Evolutionary conservation across 2,113 vertebrate genomes (phyloP).

Genomic region (Menidia beryllina): DNA sequence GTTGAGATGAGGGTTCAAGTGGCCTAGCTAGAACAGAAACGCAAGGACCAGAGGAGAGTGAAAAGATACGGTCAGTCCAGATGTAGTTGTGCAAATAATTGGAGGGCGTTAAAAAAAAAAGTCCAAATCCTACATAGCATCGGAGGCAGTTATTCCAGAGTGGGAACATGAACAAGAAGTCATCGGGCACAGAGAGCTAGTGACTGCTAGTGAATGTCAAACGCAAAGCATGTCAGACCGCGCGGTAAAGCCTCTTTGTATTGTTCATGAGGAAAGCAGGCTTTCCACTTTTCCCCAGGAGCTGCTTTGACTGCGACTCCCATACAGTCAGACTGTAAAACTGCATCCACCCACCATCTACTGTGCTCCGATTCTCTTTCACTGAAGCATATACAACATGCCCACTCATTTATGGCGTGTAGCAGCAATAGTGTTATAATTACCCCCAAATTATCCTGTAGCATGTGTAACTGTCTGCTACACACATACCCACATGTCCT

Average conservation of each 20-base stretch:
- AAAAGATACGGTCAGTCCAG: not conserved
- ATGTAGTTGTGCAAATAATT: conserved; percentile 9
- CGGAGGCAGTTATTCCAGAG: conserved; percentile 1
- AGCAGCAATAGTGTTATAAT: not conserved
- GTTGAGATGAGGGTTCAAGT: not conserved
- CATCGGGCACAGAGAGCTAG: not conserved
- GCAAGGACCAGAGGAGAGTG: not conserved
- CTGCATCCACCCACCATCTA: conserved; percentile 29
- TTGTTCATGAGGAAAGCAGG: conserved; percentile 33
- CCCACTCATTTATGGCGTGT: conserved; percentile 35
- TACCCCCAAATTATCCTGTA: conserved; percentile 6
- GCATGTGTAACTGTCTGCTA: not conserved
- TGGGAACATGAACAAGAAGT: too few relatives aligned
- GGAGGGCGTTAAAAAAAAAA: conserved; percentile 1
- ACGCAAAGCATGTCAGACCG: not conserved
- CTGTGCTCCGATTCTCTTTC: conserved; percentile 19
- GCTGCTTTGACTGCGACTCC: conserved; percentile 18
- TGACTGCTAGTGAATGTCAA: conserved; percentile 7
- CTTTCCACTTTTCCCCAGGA: conserved; percentile 30
- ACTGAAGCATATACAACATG: conserved; percentile 18
- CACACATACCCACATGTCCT: not conserved
- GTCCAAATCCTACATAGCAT: conserved; percentile 37
- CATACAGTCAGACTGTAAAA: conserved; percentile 12
- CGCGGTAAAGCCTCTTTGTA: conserved; percentile 21
- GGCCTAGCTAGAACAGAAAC: not conserved